Evolutionary conservation across 2,888 invertebrate species (phyloP).

Genomic region (Yponomeuta cagnagella): DNA sequence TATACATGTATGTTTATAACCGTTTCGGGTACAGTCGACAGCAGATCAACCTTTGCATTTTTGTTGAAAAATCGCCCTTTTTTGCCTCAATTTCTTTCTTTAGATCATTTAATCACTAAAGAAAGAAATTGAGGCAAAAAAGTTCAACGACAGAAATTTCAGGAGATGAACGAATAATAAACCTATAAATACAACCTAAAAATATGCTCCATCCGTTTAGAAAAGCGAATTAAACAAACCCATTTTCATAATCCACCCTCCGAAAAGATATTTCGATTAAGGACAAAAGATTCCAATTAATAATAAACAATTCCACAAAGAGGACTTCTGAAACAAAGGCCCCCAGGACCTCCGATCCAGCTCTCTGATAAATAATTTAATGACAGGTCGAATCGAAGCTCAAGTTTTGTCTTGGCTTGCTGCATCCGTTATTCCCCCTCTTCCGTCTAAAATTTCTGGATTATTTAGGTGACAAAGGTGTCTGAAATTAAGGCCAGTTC

Average conservation of each 20-base stretch:
- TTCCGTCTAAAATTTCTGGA: not conserved
- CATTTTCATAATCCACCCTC: not conserved
- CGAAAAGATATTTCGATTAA: not conserved
- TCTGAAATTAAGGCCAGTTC: no score
- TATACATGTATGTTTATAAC: not conserved
- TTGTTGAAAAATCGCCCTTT: no score
- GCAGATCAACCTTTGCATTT: no score
- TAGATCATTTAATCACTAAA: no score
- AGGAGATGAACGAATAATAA: no score
- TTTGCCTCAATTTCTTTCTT: no score
- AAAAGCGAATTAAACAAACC: not conserved
- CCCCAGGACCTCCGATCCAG: not conserved
- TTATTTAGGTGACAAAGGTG: no score
- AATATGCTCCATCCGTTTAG: not conserved
- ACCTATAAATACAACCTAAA: no score
- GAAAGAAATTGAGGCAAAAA: no score
- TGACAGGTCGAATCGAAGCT: not conserved
- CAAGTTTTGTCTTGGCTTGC: not conserved
- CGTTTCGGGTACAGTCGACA: not conserved
- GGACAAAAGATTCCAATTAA: not conserved
- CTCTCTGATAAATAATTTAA: conserved; percentile 7
- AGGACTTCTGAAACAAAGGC: not conserved
- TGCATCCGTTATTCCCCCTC: not conserved
- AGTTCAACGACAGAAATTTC: no score
- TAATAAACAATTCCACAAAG: not conserved